Evolutionary conservation across 2,113 vertebrate species (phyloP), one percentile per base, ranked within the genome.

Genomic region (Gymnocephalus cernua): DNA sequence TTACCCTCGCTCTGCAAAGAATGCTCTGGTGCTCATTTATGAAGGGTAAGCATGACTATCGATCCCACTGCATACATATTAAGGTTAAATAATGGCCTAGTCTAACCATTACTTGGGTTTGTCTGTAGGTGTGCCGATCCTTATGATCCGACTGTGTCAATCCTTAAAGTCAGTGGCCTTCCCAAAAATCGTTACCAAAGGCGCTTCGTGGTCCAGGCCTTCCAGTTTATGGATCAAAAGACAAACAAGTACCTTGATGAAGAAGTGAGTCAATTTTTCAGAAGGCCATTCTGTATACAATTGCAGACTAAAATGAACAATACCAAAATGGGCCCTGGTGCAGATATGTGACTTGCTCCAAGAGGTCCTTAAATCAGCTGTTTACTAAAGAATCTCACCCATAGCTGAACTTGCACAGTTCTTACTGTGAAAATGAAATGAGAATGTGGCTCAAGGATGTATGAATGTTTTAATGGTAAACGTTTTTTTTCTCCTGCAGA

Each of bases 201-300:
- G 35, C 93, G 91, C 7, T 95, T 95, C 14, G 9, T 63, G 53
- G 88, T 94, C 7, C 71, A 48, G 0, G 90, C 91, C 5, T 96
- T 96, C 70, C 92, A 95, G 84, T 96, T 95, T 58, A 94, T 96
- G 93, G 87, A 93, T 59, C 78, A 79, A 45, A 73, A 18, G 3
- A 92, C 86, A 12, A 92, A 92, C 29, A 59, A 74, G 54, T 95
- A 94, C 65, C 85, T 95, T 0, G 35, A 95, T 73, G 94, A 95
- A 86, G 93, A 95, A 57, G 95, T 95, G 38, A 90, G 92, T 78
- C 0, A 6, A 32, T 6, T 19, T 16, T 76, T 35, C 12, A 44
- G 59, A 51, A 23, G 27, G 9, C 14, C n/a, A 9, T 14, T 1
- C 18, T 19, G 6, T 45, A 15, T 35, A 3, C 1, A 41, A 10